Percentiles rank a stretch among this genome's conserved stretches.
Conservation (phyloP, 2,113 vertebrate species). For the Ammodytes dubius region DNA sequence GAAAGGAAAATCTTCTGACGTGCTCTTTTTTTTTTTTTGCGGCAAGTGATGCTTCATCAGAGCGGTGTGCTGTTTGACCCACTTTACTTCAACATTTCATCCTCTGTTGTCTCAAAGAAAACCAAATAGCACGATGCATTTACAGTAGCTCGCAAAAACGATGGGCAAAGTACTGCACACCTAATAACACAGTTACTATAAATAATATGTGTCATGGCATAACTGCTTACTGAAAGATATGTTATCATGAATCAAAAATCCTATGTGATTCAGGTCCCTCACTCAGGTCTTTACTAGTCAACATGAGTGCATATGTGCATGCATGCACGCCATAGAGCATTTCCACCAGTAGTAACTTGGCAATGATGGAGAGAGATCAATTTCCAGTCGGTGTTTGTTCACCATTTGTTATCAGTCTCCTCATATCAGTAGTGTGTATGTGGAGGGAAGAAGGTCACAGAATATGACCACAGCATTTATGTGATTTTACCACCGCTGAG, state of each 20-base stretch:
- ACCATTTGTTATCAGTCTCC: conserved; percentile 35
- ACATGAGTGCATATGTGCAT: neutral
- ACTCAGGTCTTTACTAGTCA: conserved; percentile 1
- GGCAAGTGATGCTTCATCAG: conserved; percentile 78
- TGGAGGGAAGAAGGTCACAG: conserved; percentile 41
- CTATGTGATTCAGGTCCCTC: neutral
- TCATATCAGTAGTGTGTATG: conserved; percentile 20
- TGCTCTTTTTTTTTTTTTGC: conserved; percentile 53
- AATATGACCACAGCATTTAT: conserved; percentile 55
- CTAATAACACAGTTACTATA: conserved; percentile 29
- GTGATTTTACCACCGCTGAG: conserved; percentile 47
- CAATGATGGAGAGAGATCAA: conserved; percentile 22
- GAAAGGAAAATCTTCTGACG: conserved; percentile 62
- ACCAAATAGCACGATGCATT: conserved; percentile 49
- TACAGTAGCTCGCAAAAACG: conserved; percentile 13
- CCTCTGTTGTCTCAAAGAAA: conserved; percentile 52
- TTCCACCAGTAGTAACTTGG: conserved; percentile 12
- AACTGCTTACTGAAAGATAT: conserved; percentile 11
- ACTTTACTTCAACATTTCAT: conserved; percentile 70
- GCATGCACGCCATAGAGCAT: conserved; percentile 25
- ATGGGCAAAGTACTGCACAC: neutral
- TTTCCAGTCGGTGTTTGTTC: conserved; percentile 46
- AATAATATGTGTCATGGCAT: conserved; percentile 2
- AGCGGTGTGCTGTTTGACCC: conserved; percentile 73
- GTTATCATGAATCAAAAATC: neutral